These are phyloP conservation scores for Diprion similis DNA, from an alignment of 1,140 invertebrate genomes.

Conservation along the genomic window DNA sequence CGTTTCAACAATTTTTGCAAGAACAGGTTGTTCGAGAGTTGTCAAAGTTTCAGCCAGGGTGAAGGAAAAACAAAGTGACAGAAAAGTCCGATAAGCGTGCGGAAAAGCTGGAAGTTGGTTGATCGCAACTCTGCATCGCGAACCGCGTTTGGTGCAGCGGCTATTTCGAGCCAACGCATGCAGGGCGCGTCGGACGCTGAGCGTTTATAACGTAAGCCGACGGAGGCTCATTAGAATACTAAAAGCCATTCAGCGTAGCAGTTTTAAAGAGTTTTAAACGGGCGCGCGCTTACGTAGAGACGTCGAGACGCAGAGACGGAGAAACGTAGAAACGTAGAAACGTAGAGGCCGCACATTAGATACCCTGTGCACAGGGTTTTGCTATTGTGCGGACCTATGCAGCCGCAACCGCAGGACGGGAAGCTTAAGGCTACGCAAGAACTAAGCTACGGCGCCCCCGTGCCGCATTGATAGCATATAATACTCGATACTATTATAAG, in stretches of 20 bases:
- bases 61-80: no score
- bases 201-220: constrained; percentile 7
- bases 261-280: not conserved
- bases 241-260: not conserved
- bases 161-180: not conserved
- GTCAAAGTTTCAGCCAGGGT: no score
- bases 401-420: not conserved
- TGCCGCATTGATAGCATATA: constrained; percentile 2
- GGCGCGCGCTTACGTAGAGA: not conserved
- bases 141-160: not conserved
- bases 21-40: no score
- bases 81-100: no score
- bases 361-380: not conserved
- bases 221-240: not conserved
- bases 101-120: no score
- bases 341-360: not conserved
- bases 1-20: no score
- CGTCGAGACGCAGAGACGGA: not conserved
- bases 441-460: constrained; percentile 1
- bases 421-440: not conserved
- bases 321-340: not conserved
- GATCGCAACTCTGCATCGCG: no score
- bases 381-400: not conserved
- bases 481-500: constrained; percentile 1
- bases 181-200: not conserved